Evolutionary conservation across 1,140 invertebrate genomes (phyloP).

Genomic region (Steinernema khuongi): DNA sequence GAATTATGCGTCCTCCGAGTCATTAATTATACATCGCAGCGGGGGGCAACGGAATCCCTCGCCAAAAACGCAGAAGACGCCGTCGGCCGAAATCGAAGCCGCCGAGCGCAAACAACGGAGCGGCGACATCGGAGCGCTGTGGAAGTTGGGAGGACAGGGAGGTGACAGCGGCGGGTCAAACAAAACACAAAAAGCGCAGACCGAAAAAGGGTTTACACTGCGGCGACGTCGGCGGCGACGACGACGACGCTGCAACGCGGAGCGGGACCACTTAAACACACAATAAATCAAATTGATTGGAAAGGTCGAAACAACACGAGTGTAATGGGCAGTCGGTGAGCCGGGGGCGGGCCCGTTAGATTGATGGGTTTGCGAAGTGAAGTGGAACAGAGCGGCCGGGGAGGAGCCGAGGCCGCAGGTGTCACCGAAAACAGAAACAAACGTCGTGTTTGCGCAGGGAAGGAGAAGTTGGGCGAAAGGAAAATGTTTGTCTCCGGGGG

Average conservation of each 20-base stretch:
- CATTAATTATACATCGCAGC: constrained; percentile 15
- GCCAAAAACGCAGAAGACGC: not conserved
- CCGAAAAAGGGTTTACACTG: not conserved
- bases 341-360: not conserved
- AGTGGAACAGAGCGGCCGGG: not conserved
- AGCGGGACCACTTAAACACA: not conserved
- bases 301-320: constrained; percentile 12
- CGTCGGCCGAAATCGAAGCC: not conserved
- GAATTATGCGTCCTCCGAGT: constrained; percentile 3
- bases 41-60: not conserved
- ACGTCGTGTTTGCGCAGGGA: not conserved
- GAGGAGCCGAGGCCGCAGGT: not conserved
- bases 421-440: not conserved
- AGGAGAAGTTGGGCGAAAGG: no score
- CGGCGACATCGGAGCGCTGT: not conserved
- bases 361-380: constrained; percentile 14
- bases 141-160: not conserved
- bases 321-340: not conserved
- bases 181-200: constrained; percentile 9
- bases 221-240: no score
- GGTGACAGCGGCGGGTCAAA: constrained; percentile 9
- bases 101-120: not conserved
- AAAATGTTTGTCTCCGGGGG: no score
- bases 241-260: no score
- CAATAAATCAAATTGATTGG: not conserved